A percentile compares a stretch with the other conserved stretches of the same genome.
These are phyloP conservation scores for Pseudochirops cupreus DNA, from an alignment of 2,797 vertebrate species.

Conservation along the genomic window DNA sequence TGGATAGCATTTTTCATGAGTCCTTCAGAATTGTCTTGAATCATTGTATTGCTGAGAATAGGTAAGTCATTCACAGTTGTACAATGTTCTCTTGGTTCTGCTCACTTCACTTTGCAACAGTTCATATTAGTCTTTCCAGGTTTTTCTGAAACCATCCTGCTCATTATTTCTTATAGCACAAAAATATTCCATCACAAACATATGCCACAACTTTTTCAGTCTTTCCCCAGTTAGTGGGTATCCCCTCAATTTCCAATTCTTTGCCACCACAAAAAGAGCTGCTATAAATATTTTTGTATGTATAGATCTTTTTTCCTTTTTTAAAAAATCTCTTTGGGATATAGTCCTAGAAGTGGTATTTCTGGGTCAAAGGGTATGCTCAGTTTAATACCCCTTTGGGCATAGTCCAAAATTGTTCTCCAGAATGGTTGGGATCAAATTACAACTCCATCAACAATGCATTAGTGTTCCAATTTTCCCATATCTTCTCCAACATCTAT, in stretches of 20 bases:
- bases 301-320: not conserved
- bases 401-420: not conserved
- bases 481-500: not conserved
- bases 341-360: not conserved
- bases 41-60: not conserved
- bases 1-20: not conserved
- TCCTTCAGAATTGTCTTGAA: not conserved
- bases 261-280: not conserved
- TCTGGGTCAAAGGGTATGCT: not conserved
- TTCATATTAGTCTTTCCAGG: not conserved
- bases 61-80: not conserved
- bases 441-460: not conserved
- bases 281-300: not conserved
- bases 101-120: not conserved
- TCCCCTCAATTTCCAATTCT: not conserved
- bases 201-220: not conserved
- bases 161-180: not conserved
- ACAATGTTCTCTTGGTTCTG: not conserved
- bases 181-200: not conserved
- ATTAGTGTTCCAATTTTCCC: not conserved
- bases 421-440: not conserved
- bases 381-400: not conserved
- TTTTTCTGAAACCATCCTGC: not conserved
- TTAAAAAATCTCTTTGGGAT: not conserved
- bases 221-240: not conserved